Percentiles rank a stretch among this genome's conserved stretches.
Evolutionary conservation across 1,140 invertebrate species (phyloP).

Genomic region (Ceratosolen fusciceps): DNA sequence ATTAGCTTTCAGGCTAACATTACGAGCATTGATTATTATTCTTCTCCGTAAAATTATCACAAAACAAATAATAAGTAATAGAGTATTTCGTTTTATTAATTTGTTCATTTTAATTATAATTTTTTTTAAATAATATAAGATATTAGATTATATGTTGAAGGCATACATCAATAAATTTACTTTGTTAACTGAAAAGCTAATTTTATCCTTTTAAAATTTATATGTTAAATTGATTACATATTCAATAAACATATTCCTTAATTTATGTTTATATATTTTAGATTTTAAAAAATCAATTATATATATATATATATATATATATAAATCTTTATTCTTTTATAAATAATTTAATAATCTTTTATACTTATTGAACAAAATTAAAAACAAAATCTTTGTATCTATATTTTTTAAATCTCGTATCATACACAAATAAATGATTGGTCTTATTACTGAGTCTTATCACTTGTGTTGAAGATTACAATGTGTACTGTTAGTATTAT

Average conservation of each 20-base stretch:
- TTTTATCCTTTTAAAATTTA: no score
- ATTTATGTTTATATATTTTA: no score
- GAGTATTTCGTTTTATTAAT: neutral
- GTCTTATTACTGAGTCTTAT: slow-evolving; percentile 1
- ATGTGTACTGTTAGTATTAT: neutral
- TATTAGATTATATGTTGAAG: no score
- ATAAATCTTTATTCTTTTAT: no score
- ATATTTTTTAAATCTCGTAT: neutral
- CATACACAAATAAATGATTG: neutral
- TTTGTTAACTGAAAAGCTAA: no score
- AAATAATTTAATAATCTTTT: no score
- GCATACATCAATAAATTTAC: no score
- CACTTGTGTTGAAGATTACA: neutral
- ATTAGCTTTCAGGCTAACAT: neutral
- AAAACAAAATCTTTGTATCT: neutral
- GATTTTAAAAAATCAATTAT: no score
- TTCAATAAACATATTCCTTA: no score
- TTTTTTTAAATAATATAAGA: neutral
- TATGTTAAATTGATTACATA: no score
- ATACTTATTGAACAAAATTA: neutral
- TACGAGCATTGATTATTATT: neutral
- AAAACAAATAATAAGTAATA: neutral
- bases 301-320: no score
- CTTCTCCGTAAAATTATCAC: neutral
- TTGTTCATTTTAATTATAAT: neutral